Conservation (phyloP, 2,113 vertebrate species). For the Phoenicopterus ruber region DNA sequence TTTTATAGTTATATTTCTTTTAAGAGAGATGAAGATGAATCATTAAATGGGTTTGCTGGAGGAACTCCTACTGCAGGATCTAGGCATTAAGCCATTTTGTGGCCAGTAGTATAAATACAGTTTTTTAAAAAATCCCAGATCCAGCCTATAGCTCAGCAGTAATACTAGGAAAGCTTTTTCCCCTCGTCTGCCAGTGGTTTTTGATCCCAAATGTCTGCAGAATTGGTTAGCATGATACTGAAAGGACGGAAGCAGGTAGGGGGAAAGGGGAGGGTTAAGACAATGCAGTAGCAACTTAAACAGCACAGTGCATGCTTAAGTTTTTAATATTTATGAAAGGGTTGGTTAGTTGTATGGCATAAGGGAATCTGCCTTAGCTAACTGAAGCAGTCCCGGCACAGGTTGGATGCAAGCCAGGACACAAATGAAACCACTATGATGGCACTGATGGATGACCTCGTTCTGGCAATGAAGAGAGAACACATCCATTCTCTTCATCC, state of each 20-base stretch:
- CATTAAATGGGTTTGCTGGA: background rate
- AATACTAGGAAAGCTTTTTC: background rate
- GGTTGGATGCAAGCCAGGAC: background rate
- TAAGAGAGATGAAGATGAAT: background rate
- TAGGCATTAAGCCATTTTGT: background rate
- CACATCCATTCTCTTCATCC: conserved; percentile 10
- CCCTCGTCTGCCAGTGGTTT: background rate
- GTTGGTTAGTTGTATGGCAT: background rate
- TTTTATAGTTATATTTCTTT: background rate
- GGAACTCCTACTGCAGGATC: background rate
- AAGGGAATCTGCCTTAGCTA: background rate
- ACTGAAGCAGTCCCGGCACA: background rate
- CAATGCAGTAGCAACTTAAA: background rate
- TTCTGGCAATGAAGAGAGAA: background rate
- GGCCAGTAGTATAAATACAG: background rate
- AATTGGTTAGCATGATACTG: background rate
- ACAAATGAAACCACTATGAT: background rate
- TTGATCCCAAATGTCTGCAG: background rate
- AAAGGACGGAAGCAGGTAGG: background rate
- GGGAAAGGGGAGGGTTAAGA: background rate
- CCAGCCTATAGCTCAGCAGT: background rate
- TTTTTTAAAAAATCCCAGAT: background rate
- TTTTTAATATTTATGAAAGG: background rate
- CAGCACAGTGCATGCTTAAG: background rate
- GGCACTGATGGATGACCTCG: background rate